Evolutionary conservation across 1,140 invertebrate genomes (phyloP), one percentile per base, ranked within the genome.

Genomic region (Gonatopus flavifemur): DNA sequence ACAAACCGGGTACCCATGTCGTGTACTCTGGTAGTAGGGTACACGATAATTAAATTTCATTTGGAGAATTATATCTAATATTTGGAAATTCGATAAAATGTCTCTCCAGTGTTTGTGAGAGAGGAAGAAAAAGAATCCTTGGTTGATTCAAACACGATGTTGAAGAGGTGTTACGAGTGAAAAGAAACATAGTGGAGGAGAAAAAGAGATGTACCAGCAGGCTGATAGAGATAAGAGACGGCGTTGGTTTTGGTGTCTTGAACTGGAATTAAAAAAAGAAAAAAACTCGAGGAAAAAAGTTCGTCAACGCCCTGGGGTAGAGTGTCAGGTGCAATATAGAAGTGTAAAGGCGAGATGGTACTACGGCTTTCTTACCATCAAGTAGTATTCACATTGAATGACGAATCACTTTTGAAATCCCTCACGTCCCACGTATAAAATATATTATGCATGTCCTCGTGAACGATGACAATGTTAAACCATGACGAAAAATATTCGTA

Each of bases 361-460:
- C 50, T 39, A 53, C 49, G 58, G 6, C 6, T 28, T 12, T 12
- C 25, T 28, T 28, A 15, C 54, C 59, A 58, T 62, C 57, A 57
- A 61, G 59, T n/a, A n/a, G n/a, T 61, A 62, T 62, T 62, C 61
- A 62, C 49, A 52, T 51, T 50, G 59, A 48, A 69, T 71, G 69
- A 71, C 69, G 67, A 55, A 62, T 60, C 69, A 66, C 55, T 71
- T 71, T 71, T 68, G 41, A 52, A 63, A 63, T 64, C 57, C 57
- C 57, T 24, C 28, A 19, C 45, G 52, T 52, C 60, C 54, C n/a
- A n/a, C n/a, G 57, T 62, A 56, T 61, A 54, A 61, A 62, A 58
- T 62, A 33, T 8, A 61, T 61, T 61, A 61, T 61, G 54, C 59
- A 51, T 10, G 15, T n/a, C n/a, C n/a, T 16, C 58, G 58, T 35